Conservation (phyloP, 2,888 invertebrate genomes). For the Nephrotoma guestfalica region DNA sequence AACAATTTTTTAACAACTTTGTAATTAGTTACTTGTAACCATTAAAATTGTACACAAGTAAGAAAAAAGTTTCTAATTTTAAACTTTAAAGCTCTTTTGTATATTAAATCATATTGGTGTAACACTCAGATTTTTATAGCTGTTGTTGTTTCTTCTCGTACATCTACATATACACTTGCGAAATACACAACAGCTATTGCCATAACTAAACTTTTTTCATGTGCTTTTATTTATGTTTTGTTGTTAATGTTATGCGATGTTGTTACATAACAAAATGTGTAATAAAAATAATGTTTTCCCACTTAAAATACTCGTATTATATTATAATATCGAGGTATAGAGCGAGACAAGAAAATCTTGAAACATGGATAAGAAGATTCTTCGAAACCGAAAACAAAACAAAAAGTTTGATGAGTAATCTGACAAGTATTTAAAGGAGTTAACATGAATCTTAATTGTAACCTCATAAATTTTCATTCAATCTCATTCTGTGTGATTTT, state of each 20-base stretch:
- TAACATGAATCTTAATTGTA: not conserved
- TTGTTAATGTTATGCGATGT: not conserved
- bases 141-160: not conserved
- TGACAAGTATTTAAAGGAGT: not conserved
- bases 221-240: not conserved
- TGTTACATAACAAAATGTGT: not conserved
- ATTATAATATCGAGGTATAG: not conserved
- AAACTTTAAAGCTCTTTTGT: not conserved
- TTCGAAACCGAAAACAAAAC: not conserved
- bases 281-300: not conserved
- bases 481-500: not conserved
- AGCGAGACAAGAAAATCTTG: not conserved
- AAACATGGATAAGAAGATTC: not conserved
- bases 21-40: not conserved
- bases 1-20: not conserved
- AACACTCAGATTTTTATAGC: not conserved
- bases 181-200: not conserved
- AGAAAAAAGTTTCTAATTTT: not conserved
- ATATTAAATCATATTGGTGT: not conserved
- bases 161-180: not conserved
- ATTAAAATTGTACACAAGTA: not conserved
- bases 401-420: not conserved
- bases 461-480: not conserved
- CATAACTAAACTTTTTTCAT: not conserved
- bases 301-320: not conserved